Conservation (phyloP, 2,113 vertebrate species). For the Alligator mississippiensis region DNA sequence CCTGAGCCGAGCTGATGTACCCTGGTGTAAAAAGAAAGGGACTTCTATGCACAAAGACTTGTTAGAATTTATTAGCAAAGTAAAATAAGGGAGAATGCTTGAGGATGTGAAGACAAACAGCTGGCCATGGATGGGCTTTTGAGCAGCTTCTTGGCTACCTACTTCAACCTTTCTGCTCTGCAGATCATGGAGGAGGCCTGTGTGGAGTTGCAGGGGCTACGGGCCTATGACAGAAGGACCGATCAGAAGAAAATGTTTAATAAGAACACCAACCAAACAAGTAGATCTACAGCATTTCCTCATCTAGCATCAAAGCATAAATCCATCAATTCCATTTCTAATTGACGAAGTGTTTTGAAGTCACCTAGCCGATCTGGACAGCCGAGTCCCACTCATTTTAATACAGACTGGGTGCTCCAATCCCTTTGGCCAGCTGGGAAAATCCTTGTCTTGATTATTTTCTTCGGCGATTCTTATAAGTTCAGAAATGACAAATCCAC, state of each 20-base stretch:
- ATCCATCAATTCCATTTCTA: not conserved
- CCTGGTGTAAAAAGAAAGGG: conserved; percentile 72
- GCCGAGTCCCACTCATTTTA: not conserved
- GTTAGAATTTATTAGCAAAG: conserved; percentile 57
- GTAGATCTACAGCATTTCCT: not conserved
- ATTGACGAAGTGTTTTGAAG: not conserved
- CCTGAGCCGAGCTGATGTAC: conserved; percentile 38
- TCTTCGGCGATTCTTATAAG: not conserved
- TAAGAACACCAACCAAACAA: not conserved
- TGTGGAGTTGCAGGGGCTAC: not conserved
- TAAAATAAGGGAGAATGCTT: conserved; percentile 17
- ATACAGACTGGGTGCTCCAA: not conserved
- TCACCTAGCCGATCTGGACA: not conserved
- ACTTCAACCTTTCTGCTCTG: not conserved
- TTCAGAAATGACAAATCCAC: not conserved
- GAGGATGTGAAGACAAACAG: conserved; percentile 64
- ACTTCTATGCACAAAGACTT: not conserved
- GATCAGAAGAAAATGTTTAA: not conserved
- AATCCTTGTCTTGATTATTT: not conserved
- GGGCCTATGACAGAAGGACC: not conserved
- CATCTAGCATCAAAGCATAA: not conserved
- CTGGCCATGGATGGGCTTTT: conserved; percentile 19
- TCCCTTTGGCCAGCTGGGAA: not conserved
- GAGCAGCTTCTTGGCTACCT: not conserved
- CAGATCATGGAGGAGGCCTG: not conserved